Conservation (phyloP, 2,888 invertebrate genomes). For the Diarsia brunnea region DNA sequence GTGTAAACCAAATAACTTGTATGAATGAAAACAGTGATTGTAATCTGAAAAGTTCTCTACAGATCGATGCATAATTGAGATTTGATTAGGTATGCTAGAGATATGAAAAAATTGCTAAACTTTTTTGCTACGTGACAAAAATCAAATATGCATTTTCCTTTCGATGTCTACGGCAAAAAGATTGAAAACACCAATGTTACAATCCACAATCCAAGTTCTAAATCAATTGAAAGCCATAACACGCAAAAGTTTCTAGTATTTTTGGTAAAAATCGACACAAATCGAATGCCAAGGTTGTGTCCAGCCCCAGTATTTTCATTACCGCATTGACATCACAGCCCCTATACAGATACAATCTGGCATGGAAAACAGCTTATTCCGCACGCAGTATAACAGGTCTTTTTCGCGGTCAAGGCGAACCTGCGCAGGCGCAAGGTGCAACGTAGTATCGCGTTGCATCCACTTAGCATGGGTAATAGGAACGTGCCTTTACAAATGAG, state of each 20-base stretch:
- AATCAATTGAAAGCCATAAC: neutral
- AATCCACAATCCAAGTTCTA: neutral
- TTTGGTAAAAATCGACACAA: neutral
- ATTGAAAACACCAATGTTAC: neutral
- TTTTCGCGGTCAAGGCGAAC: slow-evolving; percentile 80
- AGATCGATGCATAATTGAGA: slow-evolving; percentile 2
- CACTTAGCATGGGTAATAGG: slow-evolving; percentile 53
- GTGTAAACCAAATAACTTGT: slow-evolving; percentile 12
- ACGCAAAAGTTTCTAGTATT: neutral
- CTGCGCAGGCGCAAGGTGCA: slow-evolving; percentile 67
- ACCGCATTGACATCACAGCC: slow-evolving; percentile 40
- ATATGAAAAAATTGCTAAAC: neutral
- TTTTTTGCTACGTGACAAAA: neutral
- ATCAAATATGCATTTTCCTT: neutral
- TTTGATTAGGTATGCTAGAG: neutral
- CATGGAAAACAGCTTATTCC: slow-evolving; percentile 47
- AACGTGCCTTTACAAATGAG: slow-evolving; percentile 40
- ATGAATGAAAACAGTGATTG: neutral
- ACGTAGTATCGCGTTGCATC: slow-evolving; percentile 72
- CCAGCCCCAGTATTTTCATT: slow-evolving; percentile 37
- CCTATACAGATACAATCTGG: slow-evolving; percentile 44
- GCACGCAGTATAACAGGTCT: slow-evolving; percentile 66
- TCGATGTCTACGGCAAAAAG: neutral
- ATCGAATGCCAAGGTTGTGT: slow-evolving; percentile 17
- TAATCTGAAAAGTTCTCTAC: neutral